Conservation (phyloP, 2,888 invertebrate species). For the Eulithis testata region DNA sequence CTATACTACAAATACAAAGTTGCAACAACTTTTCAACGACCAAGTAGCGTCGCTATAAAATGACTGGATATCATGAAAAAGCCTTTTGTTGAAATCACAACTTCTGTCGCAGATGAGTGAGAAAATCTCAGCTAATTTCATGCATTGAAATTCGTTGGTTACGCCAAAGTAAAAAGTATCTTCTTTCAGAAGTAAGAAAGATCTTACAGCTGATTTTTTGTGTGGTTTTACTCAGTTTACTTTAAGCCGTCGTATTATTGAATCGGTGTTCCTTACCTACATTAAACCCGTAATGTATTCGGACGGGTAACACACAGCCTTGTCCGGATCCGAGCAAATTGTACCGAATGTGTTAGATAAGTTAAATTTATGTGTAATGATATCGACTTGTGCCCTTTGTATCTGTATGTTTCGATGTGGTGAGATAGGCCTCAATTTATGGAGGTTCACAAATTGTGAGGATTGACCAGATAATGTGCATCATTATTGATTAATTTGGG, state of each 20-base stretch:
- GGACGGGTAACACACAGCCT: slow-evolving; percentile 32
- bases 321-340: slow-evolving; percentile 61
- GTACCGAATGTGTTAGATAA: slow-evolving; percentile 72
- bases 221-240: not conserved
- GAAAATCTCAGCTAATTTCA: too few species aligned
- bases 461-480: slow-evolving; percentile 60
- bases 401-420: slow-evolving; percentile 71
- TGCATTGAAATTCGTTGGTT: too few species aligned
- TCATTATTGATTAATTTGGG: slow-evolving; percentile 46
- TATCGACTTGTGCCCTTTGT: slow-evolving; percentile 73
- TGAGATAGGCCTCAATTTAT: slow-evolving; percentile 67
- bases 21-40: too few species aligned
- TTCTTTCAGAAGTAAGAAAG: not conserved
- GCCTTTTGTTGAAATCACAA: too few species aligned
- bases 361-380: slow-evolving; percentile 77
- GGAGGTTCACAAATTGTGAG: slow-evolving; percentile 64
- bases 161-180: too few species aligned
- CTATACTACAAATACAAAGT: too few species aligned
- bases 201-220: not conserved
- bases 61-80: too few species aligned
- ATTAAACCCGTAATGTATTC: slow-evolving; percentile 38
- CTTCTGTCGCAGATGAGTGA: too few species aligned
- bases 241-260: slow-evolving; percentile 1
- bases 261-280: slow-evolving; percentile 23
- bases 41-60: too few species aligned